Conservation (phyloP, 2,113 vertebrate genomes). For the Plectropomus leopardus region DNA sequence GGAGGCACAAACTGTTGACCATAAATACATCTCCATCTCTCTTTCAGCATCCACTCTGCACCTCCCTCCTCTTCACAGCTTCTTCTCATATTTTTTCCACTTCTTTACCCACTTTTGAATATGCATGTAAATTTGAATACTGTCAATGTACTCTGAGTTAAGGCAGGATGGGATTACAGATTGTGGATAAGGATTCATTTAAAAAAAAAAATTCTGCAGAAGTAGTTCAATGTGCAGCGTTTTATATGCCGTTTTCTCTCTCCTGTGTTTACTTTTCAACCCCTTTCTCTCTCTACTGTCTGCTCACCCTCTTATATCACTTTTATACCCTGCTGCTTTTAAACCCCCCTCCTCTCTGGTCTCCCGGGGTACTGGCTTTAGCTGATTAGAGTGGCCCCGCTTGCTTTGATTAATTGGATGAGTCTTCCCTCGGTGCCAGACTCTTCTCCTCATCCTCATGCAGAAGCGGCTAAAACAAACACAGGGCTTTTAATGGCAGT, state of each 20-base stretch:
- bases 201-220: too few relatives aligned
- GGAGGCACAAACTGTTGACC: constrained; percentile 11
- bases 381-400: constrained; percentile 74
- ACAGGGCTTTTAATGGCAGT: constrained; percentile 36
- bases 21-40: constrained; percentile 34
- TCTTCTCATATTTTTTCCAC: neutral
- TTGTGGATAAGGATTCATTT: neutral
- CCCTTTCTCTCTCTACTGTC: neutral
- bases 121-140: neutral
- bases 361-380: constrained; percentile 43
- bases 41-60: constrained; percentile 5
- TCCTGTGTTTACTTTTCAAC: neutral
- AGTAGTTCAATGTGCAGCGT: neutral
- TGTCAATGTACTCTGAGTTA: neutral
- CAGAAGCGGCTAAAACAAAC: constrained; percentile 50
- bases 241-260: neutral
- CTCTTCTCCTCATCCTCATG: constrained; percentile 11
- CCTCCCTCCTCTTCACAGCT: constrained; percentile 17
- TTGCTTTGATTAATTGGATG: constrained; percentile 78
- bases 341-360: constrained; percentile 23
- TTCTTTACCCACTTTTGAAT: neutral
- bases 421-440: constrained; percentile 66
- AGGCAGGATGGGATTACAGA: neutral
- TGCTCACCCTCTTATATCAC: constrained; percentile 34
- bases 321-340: constrained; percentile 48